phyloP scores from a whole-genome alignment of 2,888 invertebrate genomes.

The Drosophila phalerata region DNA sequence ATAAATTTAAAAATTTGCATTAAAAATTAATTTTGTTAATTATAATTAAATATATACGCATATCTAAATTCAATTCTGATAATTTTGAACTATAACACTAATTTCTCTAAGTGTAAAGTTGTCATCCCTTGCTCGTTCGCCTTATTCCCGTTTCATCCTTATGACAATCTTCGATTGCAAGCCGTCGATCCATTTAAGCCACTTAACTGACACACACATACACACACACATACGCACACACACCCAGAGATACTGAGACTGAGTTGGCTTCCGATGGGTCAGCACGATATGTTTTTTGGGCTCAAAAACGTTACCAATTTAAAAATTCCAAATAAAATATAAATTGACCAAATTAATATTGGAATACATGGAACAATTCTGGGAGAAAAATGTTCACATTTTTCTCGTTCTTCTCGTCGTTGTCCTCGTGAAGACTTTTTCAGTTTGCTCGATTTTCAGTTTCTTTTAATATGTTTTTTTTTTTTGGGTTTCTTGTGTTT shows the following conservation, averaged over 20 bases:
- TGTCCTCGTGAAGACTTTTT: constrained; percentile 22
- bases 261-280: constrained; percentile 63
- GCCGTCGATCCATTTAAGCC: constrained; percentile 70
- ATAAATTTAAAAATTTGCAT: no score
- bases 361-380: constrained; percentile 84
- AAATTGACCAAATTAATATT: constrained; percentile 86
- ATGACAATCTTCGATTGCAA: constrained; percentile 65
- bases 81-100: no score
- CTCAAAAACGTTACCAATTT: constrained; percentile 83
- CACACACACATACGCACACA: constrained; percentile 11
- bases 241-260: constrained; percentile 29
- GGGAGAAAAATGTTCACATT: constrained; percentile 84
- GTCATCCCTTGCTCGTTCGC: constrained; percentile 1
- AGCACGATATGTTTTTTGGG: constrained; percentile 69
- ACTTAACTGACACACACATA: constrained; percentile 67
- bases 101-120: constrained; percentile 28
- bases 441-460: constrained; percentile 15
- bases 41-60: no score
- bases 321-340: constrained; percentile 86
- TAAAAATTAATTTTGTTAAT: no score
- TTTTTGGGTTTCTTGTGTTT: constrained; percentile 2
- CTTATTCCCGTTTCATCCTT: constrained; percentile 33
- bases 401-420: constrained; percentile 49
- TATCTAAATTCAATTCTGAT: no score
- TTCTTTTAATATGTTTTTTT: constrained; percentile 6